Evolutionary conservation across 2,797 vertebrate genomes (phyloP), one percentile per base, ranked within the genome.

Genomic region (Pogoniulus pusillus): DNA sequence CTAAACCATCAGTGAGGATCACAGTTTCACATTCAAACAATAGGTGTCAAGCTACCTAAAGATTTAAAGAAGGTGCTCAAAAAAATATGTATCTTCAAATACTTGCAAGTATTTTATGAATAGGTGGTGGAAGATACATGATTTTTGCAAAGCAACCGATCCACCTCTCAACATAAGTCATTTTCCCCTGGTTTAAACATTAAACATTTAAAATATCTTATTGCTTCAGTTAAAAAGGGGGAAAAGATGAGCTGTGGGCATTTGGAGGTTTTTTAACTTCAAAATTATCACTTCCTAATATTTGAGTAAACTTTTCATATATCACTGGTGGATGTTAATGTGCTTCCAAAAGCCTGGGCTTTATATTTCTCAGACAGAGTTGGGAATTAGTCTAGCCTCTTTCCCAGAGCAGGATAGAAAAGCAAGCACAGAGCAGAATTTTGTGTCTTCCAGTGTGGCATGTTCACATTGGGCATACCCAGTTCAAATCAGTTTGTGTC

Each of bases 91-190:
- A 16, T 64, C 37, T 74, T 89, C 71, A 59, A 90, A 76, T 88
- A 91, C 72, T 84, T 82, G 26, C 37, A 85, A 68, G 45, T 47
- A 30, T 74, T 92, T 91, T 90, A 82, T 87, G 62, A 82, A 49
- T 64, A 80, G 32, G 7, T 64, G 32, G 57, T 80, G 17, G 32
- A 45, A 68, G 65, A 51, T 16, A 53, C 10, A 58, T 71, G 60
- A 80, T 62, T 65, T 64, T 62, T 80, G 11, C 29, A 80, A 80
- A 70, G 27, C 60, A 71, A 54, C 51, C 8, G 35, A 68, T 12
- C 53, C 30, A 70, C 16, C 4, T 82, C 27, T 73, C 12, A 37
- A 82, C 85, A 16, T 24, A 78, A 32, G 16, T 47, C 63, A 37
- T 64, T 65, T 89, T 45, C 35, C 32, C 53, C 43, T 24, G 35